Evolutionary conservation across 2,113 vertebrate genomes (phyloP), one percentile per base, ranked within the genome.

Genomic region (Strix aluco): DNA sequence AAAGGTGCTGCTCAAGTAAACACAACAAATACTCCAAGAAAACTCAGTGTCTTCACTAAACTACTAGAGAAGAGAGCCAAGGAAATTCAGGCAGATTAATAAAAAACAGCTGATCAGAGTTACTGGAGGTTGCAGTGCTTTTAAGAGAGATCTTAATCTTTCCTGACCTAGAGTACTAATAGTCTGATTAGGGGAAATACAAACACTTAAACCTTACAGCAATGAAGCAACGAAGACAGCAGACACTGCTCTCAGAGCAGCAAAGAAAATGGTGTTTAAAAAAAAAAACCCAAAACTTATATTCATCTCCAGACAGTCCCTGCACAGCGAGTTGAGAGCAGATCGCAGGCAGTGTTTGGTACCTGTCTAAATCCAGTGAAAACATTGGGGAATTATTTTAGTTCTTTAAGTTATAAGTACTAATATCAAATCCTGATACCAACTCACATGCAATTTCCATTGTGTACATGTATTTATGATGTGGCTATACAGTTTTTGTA

Each of bases 1-100:
- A 84, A 90, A 91, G 71, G 54, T 72, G 25, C 29, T 49, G 14
- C 73, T 79, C 86, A 70, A 96, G 86, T 54, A 92, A 96, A 97
- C 81, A 92, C 92, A 92, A 95, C 62, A 92, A 88, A 71, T 2
- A 27, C 71, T 86, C 71, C 87, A 58, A 38, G 84, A 86, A 92
- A 86, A 94, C 63, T 82, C 52, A 44, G 13, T 22, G 32, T 69
- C 73, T 80, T 91, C 49, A 58, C 69, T 67, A 81, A 95, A 86
- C 38, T 51, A 15, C 23, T 23, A 8, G 21, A 77, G 29, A 67
- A 71, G 29, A 93, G 11, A 81, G 73, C 75, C 81, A 92, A 89
- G 23, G 34, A 82, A 90, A 90, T 32, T 40, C 81, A 91, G 72
- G 84, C 27, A 94, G 75, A 80, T 88, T 67, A 89, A 81, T 72